Evolutionary conservation across 2,113 vertebrate genomes (phyloP).

Genomic region (Pagrus major): DNA sequence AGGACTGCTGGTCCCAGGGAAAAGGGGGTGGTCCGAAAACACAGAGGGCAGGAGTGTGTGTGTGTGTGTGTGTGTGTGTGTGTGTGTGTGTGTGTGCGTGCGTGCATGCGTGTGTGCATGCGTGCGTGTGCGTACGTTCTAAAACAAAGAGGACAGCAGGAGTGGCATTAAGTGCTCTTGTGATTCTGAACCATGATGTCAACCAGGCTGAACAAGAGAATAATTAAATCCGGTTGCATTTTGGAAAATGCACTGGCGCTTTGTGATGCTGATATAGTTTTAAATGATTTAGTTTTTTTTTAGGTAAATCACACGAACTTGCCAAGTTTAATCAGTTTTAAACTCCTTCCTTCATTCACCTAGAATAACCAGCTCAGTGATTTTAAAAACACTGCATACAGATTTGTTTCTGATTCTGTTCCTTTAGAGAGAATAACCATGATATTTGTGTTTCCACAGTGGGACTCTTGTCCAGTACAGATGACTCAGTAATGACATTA

Average conservation of each 20-base stretch:
- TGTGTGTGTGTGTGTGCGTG: slow-evolving; percentile 42
- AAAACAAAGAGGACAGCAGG: slow-evolving; percentile 35
- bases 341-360: not conserved
- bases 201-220: not conserved
- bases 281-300: too few relatives aligned
- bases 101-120: slow-evolving; percentile 32
- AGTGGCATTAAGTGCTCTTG: slow-evolving; percentile 17
- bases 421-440: not conserved
- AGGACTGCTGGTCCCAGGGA: slow-evolving; percentile 46
- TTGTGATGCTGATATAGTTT: not conserved
- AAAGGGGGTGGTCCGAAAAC: slow-evolving; percentile 61
- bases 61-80: slow-evolving; percentile 44
- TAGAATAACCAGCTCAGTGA: not conserved
- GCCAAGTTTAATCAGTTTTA: not conserved
- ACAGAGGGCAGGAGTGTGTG: slow-evolving; percentile 33
- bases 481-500: not conserved
- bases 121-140: too few relatives aligned
- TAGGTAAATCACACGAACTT: not conserved
- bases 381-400: not conserved
- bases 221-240: not conserved
- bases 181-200: slow-evolving; percentile 42
- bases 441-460: not conserved
- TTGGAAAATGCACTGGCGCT: not conserved
- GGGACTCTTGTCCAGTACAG: not conserved
- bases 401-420: too few relatives aligned